These are phyloP conservation scores for Sphyrna mokarran DNA, from an alignment of 2,113 vertebrate species.

Conservation along the genomic window DNA sequence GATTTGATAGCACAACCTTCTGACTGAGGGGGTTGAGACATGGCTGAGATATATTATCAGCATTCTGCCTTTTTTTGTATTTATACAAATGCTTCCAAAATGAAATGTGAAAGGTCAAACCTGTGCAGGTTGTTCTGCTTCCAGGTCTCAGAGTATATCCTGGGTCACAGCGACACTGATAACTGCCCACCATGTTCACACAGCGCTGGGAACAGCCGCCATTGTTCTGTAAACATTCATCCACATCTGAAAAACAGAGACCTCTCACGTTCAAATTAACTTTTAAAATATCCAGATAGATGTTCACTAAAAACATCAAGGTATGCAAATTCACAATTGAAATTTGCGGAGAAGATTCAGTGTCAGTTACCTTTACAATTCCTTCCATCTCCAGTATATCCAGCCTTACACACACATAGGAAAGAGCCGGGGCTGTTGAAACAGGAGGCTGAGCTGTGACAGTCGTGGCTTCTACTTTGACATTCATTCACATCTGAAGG, in stretches of 20 bases:
- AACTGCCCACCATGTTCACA: slow-evolving; percentile 26
- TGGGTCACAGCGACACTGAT: slow-evolving; percentile 2
- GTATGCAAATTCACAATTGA: not conserved
- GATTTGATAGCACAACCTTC: not conserved
- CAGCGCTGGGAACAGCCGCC: slow-evolving; percentile 27
- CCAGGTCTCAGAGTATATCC: not conserved
- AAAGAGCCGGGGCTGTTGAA: too few relatives aligned
- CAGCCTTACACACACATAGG: too few relatives aligned
- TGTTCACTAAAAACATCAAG: not conserved
- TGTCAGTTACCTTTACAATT: too few relatives aligned
- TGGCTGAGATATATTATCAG: not conserved
- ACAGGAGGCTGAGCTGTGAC: too few relatives aligned
- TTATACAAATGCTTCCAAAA: too few relatives aligned
- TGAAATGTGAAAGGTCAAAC: not conserved
- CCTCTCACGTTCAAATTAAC: not conserved
- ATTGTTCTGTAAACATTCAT: slow-evolving; percentile 30
- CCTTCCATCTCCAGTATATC: too few relatives aligned
- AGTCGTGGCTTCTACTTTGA: too few relatives aligned
- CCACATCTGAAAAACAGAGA: slow-evolving; percentile 19
- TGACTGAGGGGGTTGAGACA: too few relatives aligned
- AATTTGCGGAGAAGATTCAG: too few relatives aligned
- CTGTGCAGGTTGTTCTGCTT: slow-evolving; percentile 10
- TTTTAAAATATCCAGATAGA: not conserved
- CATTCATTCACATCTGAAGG: too few relatives aligned
- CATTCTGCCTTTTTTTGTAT: not conserved